Base-by-base conservation (phyloP, 2,888 invertebrate genomes). In the Criorhina ranunculi region DNA sequence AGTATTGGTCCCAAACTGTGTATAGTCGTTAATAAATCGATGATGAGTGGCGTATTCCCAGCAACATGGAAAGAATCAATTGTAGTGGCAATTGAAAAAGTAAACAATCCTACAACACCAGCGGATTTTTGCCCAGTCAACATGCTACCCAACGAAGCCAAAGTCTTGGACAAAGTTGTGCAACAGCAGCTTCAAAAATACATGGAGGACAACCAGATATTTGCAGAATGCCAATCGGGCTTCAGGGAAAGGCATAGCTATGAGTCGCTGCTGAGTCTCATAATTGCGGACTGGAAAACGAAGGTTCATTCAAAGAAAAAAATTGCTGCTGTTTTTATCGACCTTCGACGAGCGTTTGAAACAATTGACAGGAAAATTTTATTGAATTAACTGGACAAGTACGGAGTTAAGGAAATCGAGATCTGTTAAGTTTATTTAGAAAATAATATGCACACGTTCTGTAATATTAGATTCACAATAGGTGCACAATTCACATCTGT, bases 321-420 rank as follows among this genome's bases (percentile, higher is more conserved):
- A 17, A 42, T 42, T 5, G 15, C 12, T 7, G 31, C 67, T 8
- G 19, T 55, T 15, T 44, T 69, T 15, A 19, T 55, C 6, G 42
- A 17, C 9, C 33, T 53, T 3, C 12, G 19, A 49, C 15, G 62
- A 46, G 46, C 70, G 7, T 70, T 70, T 19, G 46, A 57, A 57
- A 59, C 70, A 1, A 19, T 72, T 5, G 37, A 72, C n/a, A 59
- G 46, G 11, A 29, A 12, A 17, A 72, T 72, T 15, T 8, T 60
- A 11, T 6, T 59, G 2, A 15, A 46, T 2, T 64, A 46, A n/a
- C 24, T 44, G 8, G 15, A 64, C 1, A 64, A 57, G 33, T 64
- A 64, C 15, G 64, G 75, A 42, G 17, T 55, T 3, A 57, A 29
- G 7, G 11, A 15, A 24, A 1, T 24, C 2, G 24, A n/a, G n/a